A percentile compares a stretch with the other conserved stretches of the same genome.
phyloP scores from a whole-genome alignment of 1,140 invertebrate species.

The Aethina tumida region DNA sequence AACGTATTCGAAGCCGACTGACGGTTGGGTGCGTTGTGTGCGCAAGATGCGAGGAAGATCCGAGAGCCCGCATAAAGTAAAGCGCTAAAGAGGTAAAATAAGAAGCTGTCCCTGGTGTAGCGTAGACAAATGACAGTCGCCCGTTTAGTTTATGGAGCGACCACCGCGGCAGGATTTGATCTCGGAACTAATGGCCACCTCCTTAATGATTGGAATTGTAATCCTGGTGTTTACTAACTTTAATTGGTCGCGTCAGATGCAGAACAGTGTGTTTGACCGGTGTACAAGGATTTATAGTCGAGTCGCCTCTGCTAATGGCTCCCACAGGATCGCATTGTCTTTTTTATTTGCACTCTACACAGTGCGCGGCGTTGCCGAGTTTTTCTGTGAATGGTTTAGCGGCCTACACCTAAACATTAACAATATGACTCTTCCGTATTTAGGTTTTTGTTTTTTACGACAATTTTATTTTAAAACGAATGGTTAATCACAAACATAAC shows the following conservation, averaged over 20 bases:
- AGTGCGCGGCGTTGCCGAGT: conserved; percentile 3
- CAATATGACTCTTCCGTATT: no score
- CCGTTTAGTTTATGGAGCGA: conserved; percentile 14
- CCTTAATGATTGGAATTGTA: conserved; percentile 19
- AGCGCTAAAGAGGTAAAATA: not conserved
- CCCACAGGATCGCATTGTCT: conserved; percentile 17
- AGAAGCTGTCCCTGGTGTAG: conserved; percentile 2
- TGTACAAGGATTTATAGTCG: conserved; percentile 13
- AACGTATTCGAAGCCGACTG: no score
- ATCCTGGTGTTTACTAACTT: conserved; percentile 14
- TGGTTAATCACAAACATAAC: no score
- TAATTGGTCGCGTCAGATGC: conserved; percentile 21
- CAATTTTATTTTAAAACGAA: no score
- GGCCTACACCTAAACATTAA: no score
- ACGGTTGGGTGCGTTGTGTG: no score
- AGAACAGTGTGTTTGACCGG: conserved; percentile 16
- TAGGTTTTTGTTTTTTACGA: no score
- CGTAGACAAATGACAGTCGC: conserved; percentile 11
- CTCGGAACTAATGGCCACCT: conserved; percentile 20
- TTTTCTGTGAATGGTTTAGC: no score
- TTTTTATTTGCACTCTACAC: not conserved
- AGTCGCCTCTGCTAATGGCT: conserved; percentile 12
- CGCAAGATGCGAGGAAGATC: no score
- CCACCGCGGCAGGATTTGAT: conserved; percentile 14
- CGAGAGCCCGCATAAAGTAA: conserved; percentile 1